Evolutionary conservation across 2,888 invertebrate genomes (phyloP).

Genomic region (Ptychoptera contaminata): DNA sequence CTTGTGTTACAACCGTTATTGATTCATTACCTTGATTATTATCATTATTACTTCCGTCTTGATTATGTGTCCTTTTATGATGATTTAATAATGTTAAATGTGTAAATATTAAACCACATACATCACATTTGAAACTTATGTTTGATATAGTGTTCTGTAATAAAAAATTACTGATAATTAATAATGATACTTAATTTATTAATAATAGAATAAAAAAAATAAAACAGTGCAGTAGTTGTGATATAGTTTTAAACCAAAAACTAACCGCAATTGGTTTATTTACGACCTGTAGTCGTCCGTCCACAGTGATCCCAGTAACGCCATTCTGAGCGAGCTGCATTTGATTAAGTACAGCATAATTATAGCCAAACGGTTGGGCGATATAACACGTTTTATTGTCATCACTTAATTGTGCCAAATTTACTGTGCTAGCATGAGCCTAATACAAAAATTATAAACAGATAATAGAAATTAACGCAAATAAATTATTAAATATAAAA

Average conservation of each 20-base stretch:
- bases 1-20: constrained; percentile 40
- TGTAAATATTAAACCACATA: constrained; percentile 72
- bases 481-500: no score
- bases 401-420: constrained; percentile 49
- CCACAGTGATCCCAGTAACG: constrained; percentile 27
- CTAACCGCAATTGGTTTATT: constrained; percentile 25
- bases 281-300: constrained; percentile 29
- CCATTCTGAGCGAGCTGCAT: constrained; percentile 62
- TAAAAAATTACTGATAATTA: constrained; percentile 8
- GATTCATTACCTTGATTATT: constrained; percentile 19
- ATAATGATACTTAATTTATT: neutral
- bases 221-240: neutral
- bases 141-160: constrained; percentile 58
- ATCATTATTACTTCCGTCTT: constrained; percentile 38
- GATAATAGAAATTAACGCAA: no score
- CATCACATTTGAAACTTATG: constrained; percentile 77
- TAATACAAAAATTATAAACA: constrained; percentile 9
- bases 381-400: constrained; percentile 59
- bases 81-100: constrained; percentile 70
- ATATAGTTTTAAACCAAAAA: neutral
- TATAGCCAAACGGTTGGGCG: constrained; percentile 53
- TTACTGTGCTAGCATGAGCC: constrained; percentile 41
- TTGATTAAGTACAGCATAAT: constrained; percentile 73
- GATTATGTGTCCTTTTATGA: constrained; percentile 67
- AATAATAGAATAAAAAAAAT: neutral